Base-by-base conservation (phyloP, 2,797 vertebrate genomes). In the Rhinatrema bivittatum region DNA sequence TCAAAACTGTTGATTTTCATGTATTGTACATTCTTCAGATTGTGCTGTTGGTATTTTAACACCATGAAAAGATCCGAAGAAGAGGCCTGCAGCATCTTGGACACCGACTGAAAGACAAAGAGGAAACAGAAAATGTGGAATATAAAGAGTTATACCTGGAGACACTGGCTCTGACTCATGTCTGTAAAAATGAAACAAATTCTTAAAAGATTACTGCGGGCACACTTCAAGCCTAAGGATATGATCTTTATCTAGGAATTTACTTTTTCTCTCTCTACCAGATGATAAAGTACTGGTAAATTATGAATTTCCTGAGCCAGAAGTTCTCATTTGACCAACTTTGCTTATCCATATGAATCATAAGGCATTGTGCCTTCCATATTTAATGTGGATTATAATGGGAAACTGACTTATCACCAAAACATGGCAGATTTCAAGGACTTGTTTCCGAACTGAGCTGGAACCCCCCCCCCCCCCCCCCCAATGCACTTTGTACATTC, bases 381-480 rank as follows among this genome's bases (percentile, higher is more conserved):
- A 74, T 65, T 80, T 77, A 74, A 80, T 68, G 60, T 68, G 72
- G 76, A 74, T 79, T 82, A 73, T 87, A 74, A 87, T 89, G 86
- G 74, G 82, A 81, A 77, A 82, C 77, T 83, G 78, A 72, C 41
- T 72, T 65, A 48, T 72, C 28, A 63, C 67, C 42, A 50, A 36
- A 60, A 72, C 71, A 92, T 89, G 91, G 87, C 73, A 84, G 76
- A 82, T 77, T 76, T 82, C 65, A 68, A 82, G 81, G 89, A 90
- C 84, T 85, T 81, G 80, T 81, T 85, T 85, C 76, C 60, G 70
- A 85, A 62, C 81, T 88, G 87, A 91, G 85, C 86, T 54, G 47
- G 78, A 82, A 64, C 67, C 65, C 76, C n/a, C n/a, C n/a, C n/a
- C n/a, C n/a, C n/a, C n/a, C n/a, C n/a, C n/a, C n/a, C n/a, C 72